phyloP scores from a whole-genome alignment of 1,140 invertebrate genomes.

The Papilio polyxenes region DNA sequence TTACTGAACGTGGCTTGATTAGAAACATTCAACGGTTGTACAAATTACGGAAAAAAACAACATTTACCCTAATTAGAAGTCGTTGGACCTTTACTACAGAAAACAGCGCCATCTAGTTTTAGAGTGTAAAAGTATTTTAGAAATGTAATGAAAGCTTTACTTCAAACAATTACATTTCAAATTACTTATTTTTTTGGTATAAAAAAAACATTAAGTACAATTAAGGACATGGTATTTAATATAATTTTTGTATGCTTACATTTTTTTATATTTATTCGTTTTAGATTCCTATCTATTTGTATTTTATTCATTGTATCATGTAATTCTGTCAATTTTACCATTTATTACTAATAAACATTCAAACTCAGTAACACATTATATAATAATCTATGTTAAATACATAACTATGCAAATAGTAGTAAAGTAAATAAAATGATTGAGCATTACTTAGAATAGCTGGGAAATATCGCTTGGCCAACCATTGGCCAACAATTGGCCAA shows the following conservation, averaged over 20 bases:
- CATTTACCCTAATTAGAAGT: conserved; percentile 16
- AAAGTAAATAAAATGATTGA: not conserved
- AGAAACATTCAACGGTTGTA: conserved; percentile 13
- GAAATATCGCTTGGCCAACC: not conserved
- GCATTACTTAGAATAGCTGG: not conserved
- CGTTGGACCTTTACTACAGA: not conserved
- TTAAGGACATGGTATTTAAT: too few species aligned
- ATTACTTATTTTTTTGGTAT: too few species aligned
- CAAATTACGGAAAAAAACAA: conserved; percentile 3
- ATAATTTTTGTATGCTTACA: too few species aligned
- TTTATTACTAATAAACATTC: not conserved
- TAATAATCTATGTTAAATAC: not conserved
- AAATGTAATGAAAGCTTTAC: not conserved
- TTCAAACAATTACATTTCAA: too few species aligned
- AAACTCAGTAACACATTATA: not conserved
- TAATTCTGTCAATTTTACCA: too few species aligned
- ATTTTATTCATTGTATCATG: too few species aligned
- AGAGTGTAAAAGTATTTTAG: not conserved
- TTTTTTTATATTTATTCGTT: too few species aligned
- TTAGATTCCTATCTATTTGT: too few species aligned
- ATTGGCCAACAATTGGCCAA: too few species aligned
- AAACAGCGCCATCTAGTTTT: not conserved
- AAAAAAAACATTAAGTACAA: too few species aligned
- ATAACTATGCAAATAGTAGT: not conserved
- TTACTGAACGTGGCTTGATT: not conserved